Conservation (phyloP, 1,140 invertebrate genomes). For the Campodea augens region DNA sequence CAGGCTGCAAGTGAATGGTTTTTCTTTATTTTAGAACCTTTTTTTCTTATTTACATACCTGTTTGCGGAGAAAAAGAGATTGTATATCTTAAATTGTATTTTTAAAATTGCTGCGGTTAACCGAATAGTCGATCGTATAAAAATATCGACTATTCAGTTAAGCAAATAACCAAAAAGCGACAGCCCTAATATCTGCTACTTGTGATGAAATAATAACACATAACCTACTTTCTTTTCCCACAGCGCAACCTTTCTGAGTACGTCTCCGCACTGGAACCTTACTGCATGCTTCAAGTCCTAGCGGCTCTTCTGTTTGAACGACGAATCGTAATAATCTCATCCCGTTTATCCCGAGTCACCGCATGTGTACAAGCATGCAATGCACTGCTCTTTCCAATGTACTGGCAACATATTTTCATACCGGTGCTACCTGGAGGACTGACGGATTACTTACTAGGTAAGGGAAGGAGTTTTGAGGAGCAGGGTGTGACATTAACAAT, state of each 20-base stretch:
- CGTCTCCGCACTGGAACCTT: constrained; percentile 76
- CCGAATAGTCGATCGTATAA: too few species aligned
- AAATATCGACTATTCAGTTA: too few species aligned
- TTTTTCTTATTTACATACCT: too few species aligned
- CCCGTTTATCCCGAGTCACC: constrained; percentile 63
- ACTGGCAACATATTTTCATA: constrained; percentile 95
- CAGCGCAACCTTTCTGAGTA: constrained; percentile 90
- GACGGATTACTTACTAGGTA: constrained; percentile 71
- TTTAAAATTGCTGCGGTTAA: too few species aligned
- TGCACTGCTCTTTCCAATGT: constrained; percentile 86
- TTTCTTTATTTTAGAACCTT: too few species aligned
- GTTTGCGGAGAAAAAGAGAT: too few species aligned
- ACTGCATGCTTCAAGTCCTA: constrained; percentile 87
- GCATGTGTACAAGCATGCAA: constrained; percentile 88
- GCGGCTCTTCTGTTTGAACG: constrained; percentile 85
- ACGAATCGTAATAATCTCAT: constrained; percentile 74
- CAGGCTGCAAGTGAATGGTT: too few species aligned
- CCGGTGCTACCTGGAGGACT: constrained; percentile 72
- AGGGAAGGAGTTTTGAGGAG: too few species aligned
- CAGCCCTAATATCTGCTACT: too few species aligned
- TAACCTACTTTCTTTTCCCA: constrained; percentile 27
- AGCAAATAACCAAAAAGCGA: too few species aligned
- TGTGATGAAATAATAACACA: not conserved
- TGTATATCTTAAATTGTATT: too few species aligned
- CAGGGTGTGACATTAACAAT: too few species aligned